Evolutionary conservation across 2,113 vertebrate species (phyloP).

Genomic region (Apistogramma diplotaenia): DNA sequence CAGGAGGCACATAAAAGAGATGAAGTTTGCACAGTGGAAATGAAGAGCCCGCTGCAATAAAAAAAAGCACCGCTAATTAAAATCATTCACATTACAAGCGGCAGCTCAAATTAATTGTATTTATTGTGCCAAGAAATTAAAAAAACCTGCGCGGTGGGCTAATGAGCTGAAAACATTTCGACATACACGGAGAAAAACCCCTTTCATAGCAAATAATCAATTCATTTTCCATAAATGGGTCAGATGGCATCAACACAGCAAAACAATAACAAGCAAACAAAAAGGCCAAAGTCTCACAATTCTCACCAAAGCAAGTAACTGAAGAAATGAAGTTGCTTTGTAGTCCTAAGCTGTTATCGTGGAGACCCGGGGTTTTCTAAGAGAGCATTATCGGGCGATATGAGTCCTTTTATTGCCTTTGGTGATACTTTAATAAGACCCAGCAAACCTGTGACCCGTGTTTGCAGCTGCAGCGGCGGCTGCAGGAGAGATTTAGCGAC

Average conservation of each 20-base stretch:
- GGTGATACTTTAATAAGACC: slow-evolving; percentile 60
- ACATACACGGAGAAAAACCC: background rate
- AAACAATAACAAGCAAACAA: background rate
- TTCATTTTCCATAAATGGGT: slow-evolving; percentile 40
- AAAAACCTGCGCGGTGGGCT: slow-evolving; percentile 21
- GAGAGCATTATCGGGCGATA: slow-evolving; percentile 51
- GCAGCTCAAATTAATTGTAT: slow-evolving; percentile 55
- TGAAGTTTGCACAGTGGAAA: slow-evolving; percentile 18
- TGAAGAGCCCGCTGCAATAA: slow-evolving; percentile 25
- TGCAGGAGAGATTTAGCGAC: slow-evolving; percentile 39
- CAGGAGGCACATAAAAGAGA: slow-evolving; percentile 45
- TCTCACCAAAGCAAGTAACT: slow-evolving; percentile 13
- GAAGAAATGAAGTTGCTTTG: slow-evolving; percentile 40
- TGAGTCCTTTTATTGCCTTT: slow-evolving; percentile 57
- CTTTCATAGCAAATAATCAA: slow-evolving; percentile 33
- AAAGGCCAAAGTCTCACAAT: background rate
- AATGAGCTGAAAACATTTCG: slow-evolving; percentile 56
- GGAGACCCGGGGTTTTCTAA: slow-evolving; percentile 47
- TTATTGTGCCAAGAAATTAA: slow-evolving; percentile 43
- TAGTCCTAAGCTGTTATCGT: slow-evolving; percentile 53
- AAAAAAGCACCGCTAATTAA: slow-evolving; percentile 61
- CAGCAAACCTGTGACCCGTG: slow-evolving; percentile 55
- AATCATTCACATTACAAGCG: slow-evolving; percentile 46
- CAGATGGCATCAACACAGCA: slow-evolving; percentile 10
- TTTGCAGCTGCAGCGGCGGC: slow-evolving; percentile 19